These are phyloP conservation scores for Ceratitis capitata DNA, from an alignment of 1,140 invertebrate genomes.

Conservation along the genomic window DNA sequence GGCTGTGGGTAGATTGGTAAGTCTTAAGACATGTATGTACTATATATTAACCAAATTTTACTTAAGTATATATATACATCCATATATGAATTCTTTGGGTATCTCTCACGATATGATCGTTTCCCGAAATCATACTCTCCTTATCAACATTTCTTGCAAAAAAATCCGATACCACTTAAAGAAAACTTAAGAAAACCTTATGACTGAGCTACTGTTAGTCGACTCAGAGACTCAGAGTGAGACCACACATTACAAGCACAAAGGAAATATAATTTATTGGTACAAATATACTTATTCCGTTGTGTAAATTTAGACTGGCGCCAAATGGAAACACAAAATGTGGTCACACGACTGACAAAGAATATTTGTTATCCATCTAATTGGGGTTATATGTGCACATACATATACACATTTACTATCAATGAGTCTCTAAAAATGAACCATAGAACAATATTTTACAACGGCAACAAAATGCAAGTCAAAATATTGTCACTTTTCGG, in stretches of 20 bases:
- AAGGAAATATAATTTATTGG: not conserved
- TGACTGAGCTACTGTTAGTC: not conserved
- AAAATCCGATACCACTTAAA: not conserved
- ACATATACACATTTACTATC: too few relatives aligned
- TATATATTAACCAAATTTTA: too few relatives aligned
- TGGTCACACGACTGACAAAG: not conserved
- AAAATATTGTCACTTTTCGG: conserved; percentile 23
- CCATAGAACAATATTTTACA: not conserved
- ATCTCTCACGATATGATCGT: too few relatives aligned
- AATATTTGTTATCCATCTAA: conserved; percentile 1
- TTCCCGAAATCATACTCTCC: too few relatives aligned
- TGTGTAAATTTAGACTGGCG: not conserved
- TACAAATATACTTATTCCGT: not conserved
- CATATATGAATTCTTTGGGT: too few relatives aligned
- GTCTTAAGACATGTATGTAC: too few relatives aligned
- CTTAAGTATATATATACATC: too few relatives aligned
- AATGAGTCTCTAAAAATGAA: not conserved
- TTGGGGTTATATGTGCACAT: too few relatives aligned
- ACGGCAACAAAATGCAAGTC: not conserved
- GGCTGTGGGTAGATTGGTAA: too few relatives aligned
- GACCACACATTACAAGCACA: not conserved
- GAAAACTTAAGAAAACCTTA: not conserved
- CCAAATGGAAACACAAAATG: not conserved
- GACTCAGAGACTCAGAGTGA: not conserved
- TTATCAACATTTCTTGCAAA: not conserved